These are phyloP conservation scores for Thomomys bottae DNA, from an alignment of 2,113 vertebrate genomes.

Conservation along the genomic window DNA sequence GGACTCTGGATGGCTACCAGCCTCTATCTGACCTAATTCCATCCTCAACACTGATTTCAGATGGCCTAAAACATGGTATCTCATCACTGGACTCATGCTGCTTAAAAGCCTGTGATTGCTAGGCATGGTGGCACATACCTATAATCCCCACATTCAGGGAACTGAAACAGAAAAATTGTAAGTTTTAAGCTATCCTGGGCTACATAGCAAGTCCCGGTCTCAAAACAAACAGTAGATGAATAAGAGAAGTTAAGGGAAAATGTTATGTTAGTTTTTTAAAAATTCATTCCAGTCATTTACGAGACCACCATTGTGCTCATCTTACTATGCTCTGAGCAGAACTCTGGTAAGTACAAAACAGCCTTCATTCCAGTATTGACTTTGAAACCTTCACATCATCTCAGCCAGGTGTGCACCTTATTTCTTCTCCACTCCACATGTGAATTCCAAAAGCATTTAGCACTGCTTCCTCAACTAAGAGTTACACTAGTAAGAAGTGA, in stretches of 20 bases:
- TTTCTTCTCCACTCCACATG: not conserved
- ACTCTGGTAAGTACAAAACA: not conserved
- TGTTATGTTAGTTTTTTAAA: not conserved
- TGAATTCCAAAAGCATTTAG: constrained; percentile 16
- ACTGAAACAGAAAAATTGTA: not conserved
- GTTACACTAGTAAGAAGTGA: constrained; percentile 9
- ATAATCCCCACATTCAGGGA: not conserved
- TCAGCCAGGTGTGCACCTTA: not conserved
- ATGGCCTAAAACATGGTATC: constrained; percentile 14
- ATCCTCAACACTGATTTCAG: not conserved
- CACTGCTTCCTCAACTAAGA: not conserved
- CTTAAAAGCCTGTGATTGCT: not conserved
- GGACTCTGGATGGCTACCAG: not conserved
- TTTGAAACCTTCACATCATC: not conserved
- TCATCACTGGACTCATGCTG: not conserved
- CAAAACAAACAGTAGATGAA: not conserved
- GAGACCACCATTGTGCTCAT: not conserved
- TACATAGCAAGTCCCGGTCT: not conserved
- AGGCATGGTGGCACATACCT: not conserved
- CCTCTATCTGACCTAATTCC: not conserved
- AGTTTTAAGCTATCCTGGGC: not conserved
- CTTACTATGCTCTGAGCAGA: not conserved
- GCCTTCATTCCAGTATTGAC: not conserved
- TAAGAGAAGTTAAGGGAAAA: not conserved
- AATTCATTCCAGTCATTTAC: not conserved